Conservation (phyloP, 2,888 invertebrate species). For the Cetonia aurata region DNA sequence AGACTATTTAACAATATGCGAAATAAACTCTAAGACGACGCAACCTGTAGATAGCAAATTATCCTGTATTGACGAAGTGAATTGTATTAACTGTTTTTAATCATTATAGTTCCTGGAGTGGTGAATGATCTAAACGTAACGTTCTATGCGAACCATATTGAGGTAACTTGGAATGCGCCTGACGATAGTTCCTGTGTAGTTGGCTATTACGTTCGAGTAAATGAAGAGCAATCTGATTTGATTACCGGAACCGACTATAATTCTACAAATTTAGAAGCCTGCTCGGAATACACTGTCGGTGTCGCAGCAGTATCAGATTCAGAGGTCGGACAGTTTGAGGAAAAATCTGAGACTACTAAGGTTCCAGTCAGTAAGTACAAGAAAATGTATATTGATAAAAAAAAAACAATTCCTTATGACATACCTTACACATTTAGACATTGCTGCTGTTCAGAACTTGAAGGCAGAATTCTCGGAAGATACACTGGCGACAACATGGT, state of each 20-base stretch:
- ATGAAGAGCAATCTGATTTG: slow-evolving; percentile 1
- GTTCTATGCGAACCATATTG: slow-evolving; percentile 8
- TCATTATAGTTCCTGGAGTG: slow-evolving; percentile 45
- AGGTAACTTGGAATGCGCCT: slow-evolving; percentile 44
- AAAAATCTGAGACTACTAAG: not conserved
- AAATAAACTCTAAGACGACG: too few relatives aligned
- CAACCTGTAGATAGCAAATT: not conserved
- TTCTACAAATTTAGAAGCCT: slow-evolving; percentile 44
- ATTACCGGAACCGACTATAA: slow-evolving; percentile 12
- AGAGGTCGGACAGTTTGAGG: not conserved
- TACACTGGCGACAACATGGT: slow-evolving; percentile 42
- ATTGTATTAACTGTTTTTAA: not conserved
- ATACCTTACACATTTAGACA: slow-evolving; percentile 2
- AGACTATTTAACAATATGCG: too few relatives aligned
- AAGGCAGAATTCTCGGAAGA: not conserved
- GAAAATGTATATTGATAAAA: not conserved
- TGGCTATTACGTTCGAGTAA: slow-evolving; percentile 33
- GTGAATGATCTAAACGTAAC: slow-evolving; percentile 34
- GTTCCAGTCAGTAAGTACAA: slow-evolving; percentile 31
- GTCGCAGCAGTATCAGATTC: slow-evolving; percentile 39
- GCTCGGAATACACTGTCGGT: slow-evolving; percentile 43
- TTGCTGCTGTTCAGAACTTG: slow-evolving; percentile 18
- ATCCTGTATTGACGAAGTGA: not conserved
- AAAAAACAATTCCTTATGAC: too few relatives aligned
- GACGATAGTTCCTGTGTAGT: slow-evolving; percentile 36